A percentile compares a stretch with the other conserved stretches of the same genome.
Conservation (phyloP, 2,888 invertebrate species). For the Neoscelio sp. region DNA sequence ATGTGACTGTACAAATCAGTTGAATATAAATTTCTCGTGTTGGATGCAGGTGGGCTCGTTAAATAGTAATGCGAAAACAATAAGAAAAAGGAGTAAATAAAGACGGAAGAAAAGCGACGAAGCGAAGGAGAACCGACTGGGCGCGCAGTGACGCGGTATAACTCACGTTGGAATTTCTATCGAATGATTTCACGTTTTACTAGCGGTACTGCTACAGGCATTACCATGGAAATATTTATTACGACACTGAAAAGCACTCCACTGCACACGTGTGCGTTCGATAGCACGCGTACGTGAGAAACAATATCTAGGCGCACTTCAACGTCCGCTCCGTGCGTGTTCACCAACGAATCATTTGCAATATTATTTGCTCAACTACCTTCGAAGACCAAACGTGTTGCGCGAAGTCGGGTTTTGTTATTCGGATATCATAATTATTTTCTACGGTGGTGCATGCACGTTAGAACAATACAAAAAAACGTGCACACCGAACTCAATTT, state of each 20-base stretch:
- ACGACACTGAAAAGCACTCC: constrained; percentile 61
- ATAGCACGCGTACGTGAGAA: constrained; percentile 15
- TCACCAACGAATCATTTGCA: constrained; percentile 12
- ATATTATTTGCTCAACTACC: constrained; percentile 12
- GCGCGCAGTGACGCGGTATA: constrained; percentile 12
- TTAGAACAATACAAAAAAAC: too few relatives aligned
- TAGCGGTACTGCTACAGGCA: constrained; percentile 38
- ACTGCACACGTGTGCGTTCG: constrained; percentile 30
- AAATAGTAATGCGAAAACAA: too few relatives aligned
- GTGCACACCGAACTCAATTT: too few relatives aligned
- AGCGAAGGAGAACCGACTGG: too few relatives aligned
- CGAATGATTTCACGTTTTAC: constrained; percentile 45
- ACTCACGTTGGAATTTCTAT: constrained; percentile 13
- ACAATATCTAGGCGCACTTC: constrained; percentile 34
- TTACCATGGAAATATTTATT: constrained; percentile 53
- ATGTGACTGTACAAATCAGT: too few relatives aligned
- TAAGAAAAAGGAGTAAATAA: too few relatives aligned
- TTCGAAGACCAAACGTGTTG: not conserved
- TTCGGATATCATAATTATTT: too few relatives aligned
- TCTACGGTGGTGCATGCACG: too few relatives aligned
- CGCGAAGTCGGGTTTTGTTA: too few relatives aligned
- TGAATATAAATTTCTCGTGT: too few relatives aligned
- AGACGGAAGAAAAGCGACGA: too few relatives aligned
- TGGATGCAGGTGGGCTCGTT: too few relatives aligned
- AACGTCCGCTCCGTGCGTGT: constrained; percentile 2